Conservation (phyloP, 2,888 invertebrate species). For the Sepioteuthis lessoniana region DNA sequence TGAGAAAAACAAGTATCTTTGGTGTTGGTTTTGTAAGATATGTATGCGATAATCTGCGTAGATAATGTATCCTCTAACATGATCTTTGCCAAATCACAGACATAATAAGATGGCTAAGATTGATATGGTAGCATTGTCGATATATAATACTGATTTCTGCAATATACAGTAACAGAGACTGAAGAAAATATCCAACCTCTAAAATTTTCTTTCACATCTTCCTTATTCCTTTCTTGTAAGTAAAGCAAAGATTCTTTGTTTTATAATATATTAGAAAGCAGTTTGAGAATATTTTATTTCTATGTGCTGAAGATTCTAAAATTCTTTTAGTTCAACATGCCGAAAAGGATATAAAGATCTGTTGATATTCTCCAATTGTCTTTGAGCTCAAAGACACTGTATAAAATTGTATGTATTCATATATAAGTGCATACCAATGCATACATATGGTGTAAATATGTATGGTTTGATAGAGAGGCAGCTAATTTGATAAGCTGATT, state of each 20-base stretch:
- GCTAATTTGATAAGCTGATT: neutral
- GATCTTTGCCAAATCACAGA: conserved; percentile 21
- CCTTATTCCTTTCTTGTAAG: too few species aligned
- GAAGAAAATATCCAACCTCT: neutral
- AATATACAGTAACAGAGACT: neutral
- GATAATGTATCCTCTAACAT: neutral
- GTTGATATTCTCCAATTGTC: neutral
- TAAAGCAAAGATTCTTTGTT: neutral
- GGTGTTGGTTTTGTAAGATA: neutral
- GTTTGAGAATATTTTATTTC: neutral
- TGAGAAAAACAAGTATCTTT: neutral
- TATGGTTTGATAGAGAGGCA: neutral
- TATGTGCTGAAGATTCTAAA: neutral
- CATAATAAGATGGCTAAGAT: neutral
- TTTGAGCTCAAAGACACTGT: neutral
- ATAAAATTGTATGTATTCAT: neutral
- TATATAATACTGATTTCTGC: neutral
- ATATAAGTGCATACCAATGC: too few species aligned
- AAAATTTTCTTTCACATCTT: neutral
- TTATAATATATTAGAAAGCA: neutral
- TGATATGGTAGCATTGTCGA: neutral
- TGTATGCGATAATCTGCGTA: neutral
- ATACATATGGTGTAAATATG: neutral
- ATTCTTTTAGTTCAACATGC: neutral
- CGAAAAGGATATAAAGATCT: neutral